phyloP scores from a whole-genome alignment of 2,797 vertebrate genomes.

The Girardinus metallicus region DNA sequence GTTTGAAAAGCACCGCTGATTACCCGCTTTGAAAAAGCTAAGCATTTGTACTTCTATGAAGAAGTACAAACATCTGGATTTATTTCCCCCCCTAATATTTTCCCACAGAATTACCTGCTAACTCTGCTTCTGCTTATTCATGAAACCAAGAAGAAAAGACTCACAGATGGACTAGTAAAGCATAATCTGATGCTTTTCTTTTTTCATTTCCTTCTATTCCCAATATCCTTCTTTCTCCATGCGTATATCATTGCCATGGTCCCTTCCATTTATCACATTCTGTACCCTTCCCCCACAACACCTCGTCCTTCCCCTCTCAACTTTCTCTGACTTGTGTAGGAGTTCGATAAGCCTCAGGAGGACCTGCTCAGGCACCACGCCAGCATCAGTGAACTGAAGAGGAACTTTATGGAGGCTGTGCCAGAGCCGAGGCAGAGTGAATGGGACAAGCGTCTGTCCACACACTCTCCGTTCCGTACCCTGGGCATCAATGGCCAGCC shows the following conservation, averaged over 20 bases:
- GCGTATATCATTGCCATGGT: not conserved
- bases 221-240: slow-evolving; percentile 16
- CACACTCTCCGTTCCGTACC: slow-evolving; percentile 91
- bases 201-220: slow-evolving; percentile 20
- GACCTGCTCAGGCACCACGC: slow-evolving; percentile 92
- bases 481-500: slow-evolving; percentile 86
- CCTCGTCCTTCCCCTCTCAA: not conserved
- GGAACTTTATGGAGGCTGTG: slow-evolving; percentile 94
- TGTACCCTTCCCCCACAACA: not conserved
- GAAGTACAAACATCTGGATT: slow-evolving; percentile 20
- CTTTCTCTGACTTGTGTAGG: slow-evolving; percentile 71
- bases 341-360: slow-evolving; percentile 91
- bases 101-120: slow-evolving; percentile 46
- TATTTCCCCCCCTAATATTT: slow-evolving; percentile 15
- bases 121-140: slow-evolving; percentile 63
- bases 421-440: slow-evolving; percentile 89
- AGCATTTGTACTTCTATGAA: slow-evolving; percentile 30
- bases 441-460: slow-evolving; percentile 97
- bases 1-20: slow-evolving; percentile 38
- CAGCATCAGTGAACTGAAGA: slow-evolving; percentile 94
- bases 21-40: slow-evolving; percentile 31
- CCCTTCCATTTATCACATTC: not conserved
- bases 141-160: slow-evolving; percentile 32
- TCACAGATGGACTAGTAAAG: not conserved
- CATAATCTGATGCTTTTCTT: slow-evolving; percentile 31